phyloP scores from a whole-genome alignment of 2,113 vertebrate genomes.

The Cyprinodon tularosa region DNA sequence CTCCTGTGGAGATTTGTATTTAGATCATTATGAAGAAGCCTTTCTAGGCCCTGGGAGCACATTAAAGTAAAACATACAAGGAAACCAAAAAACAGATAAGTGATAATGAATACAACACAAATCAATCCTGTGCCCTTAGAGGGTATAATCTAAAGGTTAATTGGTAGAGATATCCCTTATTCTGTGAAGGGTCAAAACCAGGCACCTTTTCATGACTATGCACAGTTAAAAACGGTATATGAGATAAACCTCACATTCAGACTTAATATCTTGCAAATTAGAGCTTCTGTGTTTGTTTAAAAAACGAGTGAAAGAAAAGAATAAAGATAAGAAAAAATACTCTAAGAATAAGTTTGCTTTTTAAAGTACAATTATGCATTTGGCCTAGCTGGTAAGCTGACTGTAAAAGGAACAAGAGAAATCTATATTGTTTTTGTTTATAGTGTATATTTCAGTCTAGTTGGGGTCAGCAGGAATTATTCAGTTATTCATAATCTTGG shows the following conservation, averaged over 20 bases:
- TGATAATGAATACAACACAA: slow-evolving; percentile 7
- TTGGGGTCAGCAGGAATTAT: not conserved
- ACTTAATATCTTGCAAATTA: slow-evolving; percentile 22
- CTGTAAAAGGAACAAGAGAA: slow-evolving; percentile 19
- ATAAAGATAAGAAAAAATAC: slow-evolving; percentile 8
- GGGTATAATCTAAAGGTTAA: slow-evolving; percentile 1
- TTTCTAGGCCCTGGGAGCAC: slow-evolving; percentile 36
- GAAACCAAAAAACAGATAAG: slow-evolving; percentile 16
- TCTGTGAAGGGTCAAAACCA: slow-evolving; percentile 28
- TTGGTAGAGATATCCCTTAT: slow-evolving; percentile 2
- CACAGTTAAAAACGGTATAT: slow-evolving; percentile 15
- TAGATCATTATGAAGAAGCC: slow-evolving; percentile 36
- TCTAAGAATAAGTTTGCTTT: slow-evolving; percentile 23
- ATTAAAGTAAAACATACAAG: slow-evolving; percentile 6
- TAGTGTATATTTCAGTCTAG: not conserved
- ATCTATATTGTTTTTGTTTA: not conserved
- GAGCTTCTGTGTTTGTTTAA: slow-evolving; percentile 28
- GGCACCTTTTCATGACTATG: slow-evolving; percentile 14
- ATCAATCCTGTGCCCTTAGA: not conserved
- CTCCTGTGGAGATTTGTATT: slow-evolving; percentile 54
- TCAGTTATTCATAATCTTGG: not conserved
- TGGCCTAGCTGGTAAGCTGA: slow-evolving; percentile 24
- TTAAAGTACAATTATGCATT: slow-evolving; percentile 17
- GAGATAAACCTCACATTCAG: slow-evolving; percentile 5
- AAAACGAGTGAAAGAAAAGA: slow-evolving; percentile 14